Base-by-base conservation (phyloP, 2,888 invertebrate species). In the Nematopogon swammerdamellus region DNA sequence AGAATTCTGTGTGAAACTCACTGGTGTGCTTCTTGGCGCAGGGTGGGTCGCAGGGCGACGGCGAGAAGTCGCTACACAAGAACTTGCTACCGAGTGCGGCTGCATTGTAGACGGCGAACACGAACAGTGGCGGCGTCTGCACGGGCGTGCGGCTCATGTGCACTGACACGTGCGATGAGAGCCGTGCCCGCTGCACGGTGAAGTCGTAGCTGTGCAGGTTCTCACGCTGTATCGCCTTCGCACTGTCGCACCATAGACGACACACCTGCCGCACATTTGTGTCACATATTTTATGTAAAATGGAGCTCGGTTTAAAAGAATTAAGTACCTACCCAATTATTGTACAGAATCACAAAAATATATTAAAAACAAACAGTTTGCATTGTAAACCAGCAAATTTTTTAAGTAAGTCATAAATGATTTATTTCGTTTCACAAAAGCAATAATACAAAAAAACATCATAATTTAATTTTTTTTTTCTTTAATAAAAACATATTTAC, bases 21-120 rank as follows among this genome's bases (percentile, higher is more conserved):
- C 79, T 60, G 50, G 63, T 63, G 58, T 80, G 79, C 51, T 66
- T 63, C 46, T 65, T 63, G 3, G 62, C 63, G 60, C 79, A 79
- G 2, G 68, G 58, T 8, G 66, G 63, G 18, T 58, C 54, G 53
- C 77, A 76, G 11, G 69, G 64, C 47, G 56, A 52, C 1, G 70
- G 68, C 18, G 57, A 44, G n/a, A 72, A 57, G 5, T 55, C 55
- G 46, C 63, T 60, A 59, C 77, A 79, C 52, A 4, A 36, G 36
- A 36, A 36, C 36, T 36, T 4, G 3, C 14, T 4, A 3, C 11
- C 36, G 11, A 36, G n/a, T 3, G 11, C 36, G 11, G n/a, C 11
- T 3, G 36, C n/a, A 14, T 36, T 36, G 36, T 36, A 36, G 36
- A 36, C 4, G 8, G 36, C 36, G 11, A 36, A 3, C 8, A 14